Evolutionary conservation across 1,140 invertebrate genomes (phyloP), one percentile per base, ranked within the genome.

Genomic region (Formica selysi): DNA sequence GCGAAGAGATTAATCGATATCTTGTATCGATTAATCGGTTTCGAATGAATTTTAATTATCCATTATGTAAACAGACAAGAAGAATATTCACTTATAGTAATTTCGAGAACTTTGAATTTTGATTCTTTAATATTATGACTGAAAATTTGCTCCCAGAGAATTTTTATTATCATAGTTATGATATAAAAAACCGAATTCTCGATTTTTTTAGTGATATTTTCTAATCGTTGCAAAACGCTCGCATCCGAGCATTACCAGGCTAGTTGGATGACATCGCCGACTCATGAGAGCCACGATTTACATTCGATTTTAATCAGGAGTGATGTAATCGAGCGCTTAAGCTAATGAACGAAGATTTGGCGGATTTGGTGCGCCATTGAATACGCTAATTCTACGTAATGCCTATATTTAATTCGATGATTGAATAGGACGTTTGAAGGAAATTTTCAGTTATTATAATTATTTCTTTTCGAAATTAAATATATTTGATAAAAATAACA

Each of bases 281-380:
- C 26, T 51, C n/a, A 11, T 44, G 36, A 65, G 44, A 80, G 61
- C 78, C 57, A 13, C 54, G 54, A 86, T 86, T 87, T 83, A 26
- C 85, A 86, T 86, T 54, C 26, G 85, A 86, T 88, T 74, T 83
- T 88, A 88, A 86, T 88, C 85, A 38, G 6, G 51, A 32, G 11
- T 86, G 74, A 87, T 74, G 84, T 64, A 87, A 87, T 48, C 65
- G 48, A 7, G 32, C 16, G 74, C 51, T 61, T 79, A 79, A 80
- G 80, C 48, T 86, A 86, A 87, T 48, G 83, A 87, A 85, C 44
- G 48, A 44, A 8, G 36, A 85, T 19, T 80, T 62, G 74, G 48
- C 64, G 62, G 64, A 61, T 85, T 80, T 85, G 76, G 61, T 19
- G 62, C 38, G 61, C n/a, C 38, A 68, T 59, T 73, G 54, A 83